Evolutionary conservation across 2,888 invertebrate genomes (phyloP), one percentile per base, ranked within the genome.

Genomic region (Tridacna crocea): DNA sequence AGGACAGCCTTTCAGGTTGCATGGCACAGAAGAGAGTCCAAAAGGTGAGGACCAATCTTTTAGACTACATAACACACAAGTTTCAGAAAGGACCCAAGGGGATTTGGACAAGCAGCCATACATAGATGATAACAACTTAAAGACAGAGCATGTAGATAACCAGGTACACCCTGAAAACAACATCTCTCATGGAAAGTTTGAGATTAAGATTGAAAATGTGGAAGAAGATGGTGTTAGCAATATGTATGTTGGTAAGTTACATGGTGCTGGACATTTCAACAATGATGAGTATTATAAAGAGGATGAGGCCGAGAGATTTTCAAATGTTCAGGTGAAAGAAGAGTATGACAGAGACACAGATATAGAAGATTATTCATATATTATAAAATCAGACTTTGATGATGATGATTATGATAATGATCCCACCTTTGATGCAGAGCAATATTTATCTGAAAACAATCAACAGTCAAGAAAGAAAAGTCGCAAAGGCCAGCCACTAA

Each of bases 281-380:
- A 13, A 61, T 48, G 74, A 48, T 19, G 72, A 75, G 47, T 75
- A 79, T 26, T 68, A 75, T 79, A 77, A 60, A 46, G 63, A 79
- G 55, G 77, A 77, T 48, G 58, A 73, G n/a, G 74, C 26, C 3
- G 72, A 55, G 22, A 27, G 17, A 1, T 22, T 27, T 26, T 15
- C 55, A 26, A 60, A 60, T 26, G 22, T 24, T 48, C 15, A 75
- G 36, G 77, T 79, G 10, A 63, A 78, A 51, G 75, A 76, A 19
- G 82, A 80, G 36, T 85, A 84, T 76, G 80, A 66, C 63, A 77
- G 72, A 26, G 79, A 79, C 58, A 79, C 80, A 26, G 83, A 82
- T 76, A 46, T 80, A n/a, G 76, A 79, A 72, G 83, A 83, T 48
- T 66, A 73, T 47, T 48, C 66, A 68, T 66, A 76, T 36, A 22